Percentiles rank a stretch among this genome's conserved stretches.
Evolutionary conservation across 2,113 vertebrate species (phyloP).

Genomic region (Pelvicachromis taeniatus): DNA sequence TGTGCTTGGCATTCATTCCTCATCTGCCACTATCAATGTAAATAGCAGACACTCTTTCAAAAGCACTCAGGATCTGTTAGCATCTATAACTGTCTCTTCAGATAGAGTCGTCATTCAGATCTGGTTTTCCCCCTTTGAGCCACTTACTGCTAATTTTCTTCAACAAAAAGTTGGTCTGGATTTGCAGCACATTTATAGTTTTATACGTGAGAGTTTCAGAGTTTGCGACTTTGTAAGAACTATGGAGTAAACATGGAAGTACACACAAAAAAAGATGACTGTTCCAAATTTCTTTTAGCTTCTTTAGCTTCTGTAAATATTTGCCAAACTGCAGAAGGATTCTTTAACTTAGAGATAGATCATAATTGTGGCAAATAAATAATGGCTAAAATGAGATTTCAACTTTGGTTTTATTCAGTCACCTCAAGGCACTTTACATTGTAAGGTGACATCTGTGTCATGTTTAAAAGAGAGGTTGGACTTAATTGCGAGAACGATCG

Average conservation of each 20-base stretch:
- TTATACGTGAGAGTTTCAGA: background rate
- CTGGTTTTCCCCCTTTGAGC: background rate
- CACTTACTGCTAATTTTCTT: background rate
- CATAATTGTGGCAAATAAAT: background rate
- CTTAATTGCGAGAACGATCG: background rate
- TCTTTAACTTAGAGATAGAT: background rate
- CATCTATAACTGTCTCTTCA: background rate
- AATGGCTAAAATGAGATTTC: background rate
- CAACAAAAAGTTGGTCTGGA: background rate
- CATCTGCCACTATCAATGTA: background rate
- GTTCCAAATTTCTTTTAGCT: background rate
- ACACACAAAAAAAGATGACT: fast-evolving
- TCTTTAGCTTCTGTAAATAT: background rate
- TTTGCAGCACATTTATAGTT: background rate
- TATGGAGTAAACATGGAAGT: background rate
- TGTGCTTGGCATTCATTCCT: background rate
- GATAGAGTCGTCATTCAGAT: background rate
- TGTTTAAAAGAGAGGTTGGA: background rate
- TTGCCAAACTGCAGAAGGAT: background rate
- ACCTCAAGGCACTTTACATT: background rate
- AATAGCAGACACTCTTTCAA: background rate
- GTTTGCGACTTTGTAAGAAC: background rate
- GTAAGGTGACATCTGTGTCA: background rate
- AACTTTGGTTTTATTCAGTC: background rate
- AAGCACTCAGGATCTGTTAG: background rate